Evolutionary conservation across 2,797 vertebrate species (phyloP), one percentile per base, ranked within the genome.

Genomic region (Ibycter americanus): DNA sequence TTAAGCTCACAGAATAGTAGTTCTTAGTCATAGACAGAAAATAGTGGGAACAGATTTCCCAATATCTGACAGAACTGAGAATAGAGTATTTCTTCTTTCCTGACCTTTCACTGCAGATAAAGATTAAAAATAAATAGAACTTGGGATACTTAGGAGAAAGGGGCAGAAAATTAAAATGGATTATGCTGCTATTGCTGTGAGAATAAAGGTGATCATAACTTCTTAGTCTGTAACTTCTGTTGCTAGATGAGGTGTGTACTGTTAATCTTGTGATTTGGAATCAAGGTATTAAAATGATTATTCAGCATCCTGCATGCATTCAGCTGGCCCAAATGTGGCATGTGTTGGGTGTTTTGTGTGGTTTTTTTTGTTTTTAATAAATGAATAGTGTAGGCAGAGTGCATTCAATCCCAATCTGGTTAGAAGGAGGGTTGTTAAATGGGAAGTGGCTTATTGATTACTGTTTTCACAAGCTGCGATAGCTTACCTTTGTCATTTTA

Each of bases 371-470:
- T 23, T 32, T 34, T 16, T 73, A 38, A 34, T 42, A 49, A 46
- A 68, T 51, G 55, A 78, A 16, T 72, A 46, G 51, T 40, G 46
- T 42, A 32, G 70, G 32, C 66, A 93, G 46, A 68, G 40, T 89
- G 54, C 66, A n/a, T 89, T 93, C 74, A 89, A 44, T 92, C 71
- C 89, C 3, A 2, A 36, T 76, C 74, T 85, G 87, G 74, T 88
- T 90, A 88, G 82, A 77, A 67, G 23, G 26, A 87, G 16, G n/a
- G 40, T 38, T 95, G 83, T 90, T 93, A 81, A 78, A 81, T 42
- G 83, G 93, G 76, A 93, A 96, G 85, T 74, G 76, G 80, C 90
- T 94, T 96, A 95, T 90, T 93, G 95, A 95, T 96, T 74, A 83
- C n/a, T 65, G 2, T 86, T 95, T 91, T 79, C 44, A 54, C 80